Base-by-base conservation (phyloP, 1,140 invertebrate species). In the Agrilus planipennis region DNA sequence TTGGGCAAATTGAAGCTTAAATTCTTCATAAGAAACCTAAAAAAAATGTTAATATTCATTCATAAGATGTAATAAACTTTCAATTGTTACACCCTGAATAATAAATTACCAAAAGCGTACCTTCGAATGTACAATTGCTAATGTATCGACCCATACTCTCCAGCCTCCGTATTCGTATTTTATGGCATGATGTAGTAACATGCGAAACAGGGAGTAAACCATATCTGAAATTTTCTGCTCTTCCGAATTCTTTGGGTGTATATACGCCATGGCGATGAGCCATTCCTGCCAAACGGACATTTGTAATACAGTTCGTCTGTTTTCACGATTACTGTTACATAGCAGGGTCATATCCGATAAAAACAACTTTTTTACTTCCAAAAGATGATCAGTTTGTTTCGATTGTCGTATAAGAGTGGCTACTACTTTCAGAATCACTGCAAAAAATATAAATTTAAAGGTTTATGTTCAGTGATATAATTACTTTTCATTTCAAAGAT, bases 281-380 rank as follows among this genome's bases (percentile, higher is more conserved):
- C 95, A 99, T 60, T 99, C 94, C 68, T 99, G 95, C 95, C 95
- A 99, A 1, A 99, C 95, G 4, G 93, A 98, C 95, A 99, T 99
- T 68, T 99, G 95, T 10, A 99, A 70, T 2, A 99, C 89, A 1
- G 90, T 98, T 47, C 93, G 69, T 34, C 95, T 68, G 66, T 99
- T 99, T 62, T 99, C 94, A 14, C 91, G 73, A 61, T 94, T 97
- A 60, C 94, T 94, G 57, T 93, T 95, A 62, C 94, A 98, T 12
- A 99, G 68, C 37, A 94, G 68, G 3, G 91, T 98, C 80, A 99
- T 92, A 63, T 99, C 94, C 11, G 89, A 91, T 2, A 99, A 75
- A 63, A 99, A 99, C 6, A 93, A 68, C 58, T 92, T 94, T 57
- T 98, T 97, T 30, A 95, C 89, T 61, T 94, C 87, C 39, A 96